Percentiles rank a stretch among this genome's conserved stretches.
Evolutionary conservation across 2,113 vertebrate genomes (phyloP).

Genomic region (Mixornis gularis): DNA sequence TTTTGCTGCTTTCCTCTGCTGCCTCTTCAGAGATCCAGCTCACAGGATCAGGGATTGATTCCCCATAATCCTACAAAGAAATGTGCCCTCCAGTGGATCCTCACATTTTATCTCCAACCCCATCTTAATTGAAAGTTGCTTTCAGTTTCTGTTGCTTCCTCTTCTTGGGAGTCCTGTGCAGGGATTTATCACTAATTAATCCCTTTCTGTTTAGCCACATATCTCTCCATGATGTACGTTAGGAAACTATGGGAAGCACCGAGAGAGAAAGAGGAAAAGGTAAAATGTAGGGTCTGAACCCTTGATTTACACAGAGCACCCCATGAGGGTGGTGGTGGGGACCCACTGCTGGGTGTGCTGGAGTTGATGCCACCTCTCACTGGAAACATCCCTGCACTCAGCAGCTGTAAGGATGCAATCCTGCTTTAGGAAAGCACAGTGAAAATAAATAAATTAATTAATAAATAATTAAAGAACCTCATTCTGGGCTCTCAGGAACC

Average conservation of each 20-base stretch:
- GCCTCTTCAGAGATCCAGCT: neutral
- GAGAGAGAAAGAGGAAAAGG: constrained; percentile 54
- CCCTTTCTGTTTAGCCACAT: constrained; percentile 61
- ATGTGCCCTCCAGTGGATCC: neutral
- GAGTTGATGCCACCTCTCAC: neutral
- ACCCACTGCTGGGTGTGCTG: neutral
- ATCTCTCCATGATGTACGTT: constrained; percentile 58
- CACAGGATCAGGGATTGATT: neutral
- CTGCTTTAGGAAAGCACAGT: neutral
- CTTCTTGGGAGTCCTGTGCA: constrained; percentile 12
- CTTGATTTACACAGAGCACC: constrained; percentile 13
- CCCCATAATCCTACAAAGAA: neutral
- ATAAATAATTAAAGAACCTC: neutral
- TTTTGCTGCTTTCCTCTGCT: neutral
- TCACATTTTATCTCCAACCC: neutral
- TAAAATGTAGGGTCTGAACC: constrained; percentile 31
- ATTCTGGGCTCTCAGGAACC: neutral
- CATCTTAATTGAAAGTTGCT: neutral
- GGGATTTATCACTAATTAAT: constrained; percentile 47
- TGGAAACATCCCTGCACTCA: neutral
- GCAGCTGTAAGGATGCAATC: neutral
- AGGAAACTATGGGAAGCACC: constrained; percentile 59
- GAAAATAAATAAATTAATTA: neutral
- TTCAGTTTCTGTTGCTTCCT: neutral
- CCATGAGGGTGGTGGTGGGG: constrained; percentile 56